Conservation (phyloP, 2,113 vertebrate genomes). For the Peucedramus taeniatus region DNA sequence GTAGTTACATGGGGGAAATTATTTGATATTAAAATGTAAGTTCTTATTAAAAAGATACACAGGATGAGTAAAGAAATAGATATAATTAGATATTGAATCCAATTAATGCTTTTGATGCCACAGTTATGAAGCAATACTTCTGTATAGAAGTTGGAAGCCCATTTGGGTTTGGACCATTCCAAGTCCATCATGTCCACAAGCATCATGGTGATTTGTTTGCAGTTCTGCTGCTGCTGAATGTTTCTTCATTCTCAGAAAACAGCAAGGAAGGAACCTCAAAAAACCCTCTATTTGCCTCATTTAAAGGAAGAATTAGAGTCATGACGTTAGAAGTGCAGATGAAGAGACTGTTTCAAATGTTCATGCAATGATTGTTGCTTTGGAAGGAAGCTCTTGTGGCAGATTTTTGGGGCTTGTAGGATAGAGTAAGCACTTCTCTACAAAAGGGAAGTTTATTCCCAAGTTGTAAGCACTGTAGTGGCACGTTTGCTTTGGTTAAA, state of each 20-base stretch:
- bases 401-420: not conserved
- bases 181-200: not conserved
- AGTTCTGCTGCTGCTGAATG: accelerated
- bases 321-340: accelerated
- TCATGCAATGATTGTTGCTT: not conserved
- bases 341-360: not conserved
- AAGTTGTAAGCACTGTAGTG: not conserved
- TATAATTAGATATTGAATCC: not conserved
- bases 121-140: not conserved
- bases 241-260: not conserved
- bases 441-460: not conserved
- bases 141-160: not conserved
- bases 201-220: not conserved
- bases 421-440: not conserved
- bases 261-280: not conserved
- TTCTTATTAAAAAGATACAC: not conserved
- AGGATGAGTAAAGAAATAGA: not conserved
- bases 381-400: not conserved
- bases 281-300: accelerated
- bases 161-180: not conserved
- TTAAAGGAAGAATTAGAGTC: not conserved
- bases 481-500: not conserved
- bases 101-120: not conserved
- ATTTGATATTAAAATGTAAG: not conserved
- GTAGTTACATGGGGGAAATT: not conserved